Base-by-base conservation (phyloP, 1,140 invertebrate genomes). In the Hyles euphorbiae region DNA sequence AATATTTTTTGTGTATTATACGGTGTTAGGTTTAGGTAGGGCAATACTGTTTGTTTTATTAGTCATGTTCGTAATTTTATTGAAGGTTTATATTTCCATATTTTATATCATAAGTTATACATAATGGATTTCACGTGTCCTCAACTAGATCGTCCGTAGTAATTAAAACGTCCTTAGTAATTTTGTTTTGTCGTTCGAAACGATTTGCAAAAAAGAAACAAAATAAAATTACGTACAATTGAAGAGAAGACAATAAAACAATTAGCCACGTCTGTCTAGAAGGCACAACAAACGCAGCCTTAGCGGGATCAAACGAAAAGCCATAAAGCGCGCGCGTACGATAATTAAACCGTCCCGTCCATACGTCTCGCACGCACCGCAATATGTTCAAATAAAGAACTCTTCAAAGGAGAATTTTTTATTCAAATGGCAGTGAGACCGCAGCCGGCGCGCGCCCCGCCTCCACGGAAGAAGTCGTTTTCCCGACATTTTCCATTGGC, bases 401-500 rank as follows among this genome's bases (percentile, higher is more conserved):
- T 78, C 74, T 79, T 86, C 81, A 82, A 83, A 84, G 78, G 74
- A 79, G 48, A 81, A 82, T 76, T 68, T 80, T 81, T 83, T 83
- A 86, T 83, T 87, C 77, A 84, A 87, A 85, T 82, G 80, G 81
- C 78, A 79, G 65, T 70, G 74, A 68, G 74, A 84, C 84, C 85
- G 72, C 82, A 83, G 65, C 63, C 62, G 53, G 58, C 70, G 69
- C 68, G 64, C 36, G 81, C 85, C 68, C 78, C 82, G 81, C 85
- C 84, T 82, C 72, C 76, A 63, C 68, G 74, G 74, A 87, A 86
- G 83, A 86, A 81, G 79, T 74, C 75, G 78, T 71, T 81, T 81
- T 78, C 77, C 78, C 81, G 74, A 77, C 79, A 64, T 83, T 81
- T 86, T 86, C 82, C 77, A 88, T 88, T 88, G 85, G 85, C 77